phyloP scores from a whole-genome alignment of 2,888 invertebrate genomes.

The Apamea monoglypha region DNA sequence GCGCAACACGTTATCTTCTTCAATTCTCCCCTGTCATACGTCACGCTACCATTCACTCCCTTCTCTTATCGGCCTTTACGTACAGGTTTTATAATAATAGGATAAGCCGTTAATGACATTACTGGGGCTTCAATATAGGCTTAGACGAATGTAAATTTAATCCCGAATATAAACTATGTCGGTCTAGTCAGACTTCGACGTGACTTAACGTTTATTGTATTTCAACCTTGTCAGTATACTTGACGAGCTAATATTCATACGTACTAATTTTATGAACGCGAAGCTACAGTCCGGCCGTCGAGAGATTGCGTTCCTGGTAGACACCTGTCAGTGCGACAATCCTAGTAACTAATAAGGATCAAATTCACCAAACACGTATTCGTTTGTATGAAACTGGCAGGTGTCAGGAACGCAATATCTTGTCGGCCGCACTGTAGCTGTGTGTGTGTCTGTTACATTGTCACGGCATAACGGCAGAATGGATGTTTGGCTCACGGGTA shows the following conservation, averaged over 20 bases:
- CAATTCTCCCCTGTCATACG: background rate
- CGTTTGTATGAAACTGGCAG: background rate
- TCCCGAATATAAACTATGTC: background rate
- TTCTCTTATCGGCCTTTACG: background rate
- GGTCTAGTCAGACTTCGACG: background rate
- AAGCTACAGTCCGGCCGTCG: too few relatives aligned
- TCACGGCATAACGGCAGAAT: background rate
- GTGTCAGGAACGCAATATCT: background rate
- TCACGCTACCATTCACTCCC: background rate
- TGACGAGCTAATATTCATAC: too few relatives aligned
- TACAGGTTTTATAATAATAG: conserved; percentile 12
- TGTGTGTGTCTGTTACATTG: too few relatives aligned
- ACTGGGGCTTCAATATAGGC: conserved; percentile 23
- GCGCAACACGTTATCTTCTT: background rate
- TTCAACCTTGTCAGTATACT: background rate
- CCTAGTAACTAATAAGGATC: too few relatives aligned
- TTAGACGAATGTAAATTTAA: conserved; percentile 2
- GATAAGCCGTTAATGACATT: conserved; percentile 27
- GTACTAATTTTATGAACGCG: too few relatives aligned
- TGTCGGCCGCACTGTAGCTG: background rate
- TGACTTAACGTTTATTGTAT: background rate
- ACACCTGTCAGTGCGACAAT: too few relatives aligned
- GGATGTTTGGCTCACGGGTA: background rate
- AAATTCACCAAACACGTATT: too few relatives aligned
- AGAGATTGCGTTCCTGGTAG: too few relatives aligned